Evolutionary conservation across 2,888 invertebrate genomes (phyloP).

Genomic region (Eupithecia abbreviata): DNA sequence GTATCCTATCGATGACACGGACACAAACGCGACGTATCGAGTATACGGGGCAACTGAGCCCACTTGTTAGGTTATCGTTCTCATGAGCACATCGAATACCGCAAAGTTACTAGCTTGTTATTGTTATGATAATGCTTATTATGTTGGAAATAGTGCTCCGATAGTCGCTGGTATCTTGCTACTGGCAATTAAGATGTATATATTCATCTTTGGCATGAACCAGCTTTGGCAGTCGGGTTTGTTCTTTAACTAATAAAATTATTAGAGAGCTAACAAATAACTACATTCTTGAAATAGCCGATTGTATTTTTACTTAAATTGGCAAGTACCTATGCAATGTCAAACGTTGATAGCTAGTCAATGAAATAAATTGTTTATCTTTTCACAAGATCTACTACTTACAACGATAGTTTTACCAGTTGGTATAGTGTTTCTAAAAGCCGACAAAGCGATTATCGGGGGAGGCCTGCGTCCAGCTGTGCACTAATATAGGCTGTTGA

Average conservation of each 20-base stretch:
- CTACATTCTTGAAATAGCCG: not conserved
- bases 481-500: no score
- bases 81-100: constrained; percentile 66
- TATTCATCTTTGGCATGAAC: constrained; percentile 61
- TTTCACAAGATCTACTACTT: not conserved
- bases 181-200: constrained; percentile 79
- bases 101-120: constrained; percentile 74
- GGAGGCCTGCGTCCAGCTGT: no score
- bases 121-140: constrained; percentile 82
- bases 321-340: not conserved
- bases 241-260: not conserved
- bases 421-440: not conserved
- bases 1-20: constrained; percentile 16
- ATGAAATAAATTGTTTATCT: not conserved
- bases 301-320: not conserved
- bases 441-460: no score
- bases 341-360: not conserved
- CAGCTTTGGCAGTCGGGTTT: constrained; percentile 28
- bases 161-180: constrained; percentile 75
- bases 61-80: constrained; percentile 57
- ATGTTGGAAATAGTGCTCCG: constrained; percentile 78
- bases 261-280: not conserved
- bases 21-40: constrained; percentile 30
- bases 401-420: not conserved
- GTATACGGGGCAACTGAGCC: constrained; percentile 55